Percentiles rank a stretch among this genome's conserved stretches.
These are phyloP conservation scores for Aradus depressus DNA, from an alignment of 2,888 invertebrate genomes.

Conservation along the genomic window DNA sequence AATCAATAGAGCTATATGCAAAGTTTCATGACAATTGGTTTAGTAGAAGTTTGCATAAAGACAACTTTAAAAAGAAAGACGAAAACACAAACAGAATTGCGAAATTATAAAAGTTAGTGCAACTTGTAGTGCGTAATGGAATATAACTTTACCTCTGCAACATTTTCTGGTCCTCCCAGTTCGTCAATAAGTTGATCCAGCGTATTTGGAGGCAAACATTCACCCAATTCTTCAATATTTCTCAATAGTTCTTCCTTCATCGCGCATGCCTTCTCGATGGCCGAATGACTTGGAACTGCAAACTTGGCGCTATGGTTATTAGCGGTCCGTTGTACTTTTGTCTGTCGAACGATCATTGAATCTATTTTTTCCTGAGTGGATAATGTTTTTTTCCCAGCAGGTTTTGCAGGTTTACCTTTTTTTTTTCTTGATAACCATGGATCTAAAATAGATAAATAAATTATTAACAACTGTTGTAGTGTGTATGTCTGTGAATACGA, in stretches of 20 bases:
- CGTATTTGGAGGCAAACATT: slow-evolving; percentile 87
- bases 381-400: slow-evolving; percentile 43
- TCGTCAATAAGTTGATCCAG: slow-evolving; percentile 97
- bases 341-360: slow-evolving; percentile 44
- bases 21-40: too few species aligned
- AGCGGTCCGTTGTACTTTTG: slow-evolving; percentile 22
- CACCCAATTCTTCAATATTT: slow-evolving; percentile 75
- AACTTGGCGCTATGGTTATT: slow-evolving; percentile 26
- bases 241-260: slow-evolving; percentile 87
- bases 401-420: slow-evolving; percentile 44
- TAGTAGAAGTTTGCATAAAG: too few species aligned
- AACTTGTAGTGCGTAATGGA: neutral
- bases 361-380: slow-evolving; percentile 72
- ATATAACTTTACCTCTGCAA: slow-evolving; percentile 62
- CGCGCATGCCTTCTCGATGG: slow-evolving; percentile 76
- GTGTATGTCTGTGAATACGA: too few species aligned
- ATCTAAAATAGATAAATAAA: slow-evolving; percentile 40
- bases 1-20: too few species aligned
- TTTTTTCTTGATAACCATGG: slow-evolving; percentile 65
- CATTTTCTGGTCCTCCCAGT: slow-evolving; percentile 92
- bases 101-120: neutral
- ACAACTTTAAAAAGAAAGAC: too few species aligned
- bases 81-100: neutral
- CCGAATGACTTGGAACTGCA: slow-evolving; percentile 61
- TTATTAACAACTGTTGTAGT: too few species aligned